Evolutionary conservation across 2,888 invertebrate species (phyloP), one percentile per base, ranked within the genome.

Genomic region (Eurytoma adleriae): DNA sequence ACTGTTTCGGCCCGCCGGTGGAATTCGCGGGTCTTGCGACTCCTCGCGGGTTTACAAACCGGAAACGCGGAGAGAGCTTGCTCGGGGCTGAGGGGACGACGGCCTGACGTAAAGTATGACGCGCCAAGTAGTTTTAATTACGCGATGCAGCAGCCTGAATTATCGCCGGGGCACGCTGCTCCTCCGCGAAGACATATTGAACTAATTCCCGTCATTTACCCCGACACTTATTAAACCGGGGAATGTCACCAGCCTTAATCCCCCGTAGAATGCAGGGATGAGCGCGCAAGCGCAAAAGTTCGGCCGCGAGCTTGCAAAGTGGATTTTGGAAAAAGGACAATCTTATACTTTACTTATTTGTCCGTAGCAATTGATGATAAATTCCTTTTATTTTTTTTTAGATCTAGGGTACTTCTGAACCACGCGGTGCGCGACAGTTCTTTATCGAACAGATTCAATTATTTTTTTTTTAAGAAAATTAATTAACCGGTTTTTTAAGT

Each of bases 161-260:
- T 87, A 88, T 88, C 87, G 87, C 86, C 86, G 84, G 84, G 82
- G 80, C 85, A 82, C 81, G 81, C 62, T 82, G 84, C 83, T 67
- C 59, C 62, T 64, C 62, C 18, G 64, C 54, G 69, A 79, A 85
- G 86, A 88, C 86, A 88, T 87, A 88, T 89, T 88, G 87, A 85
- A 88, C 88, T 89, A 89, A 89, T 88, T 89, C 87, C 86, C 86
- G 88, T 88, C 88, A 86, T 89, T 88, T 86, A 85, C 82, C 83
- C 83, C 85, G 89, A 89, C 88, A 88, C 88, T 89, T 89, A 89
- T 89, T 89, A 89, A 88, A 87, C 87, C 86, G 85, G 85, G 84
- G 87, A 89, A 89, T 89, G 86, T 85, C 84, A 84, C 87, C 86
- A 84, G 84, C 85, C 84, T 86, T 87, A 86, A 86, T 87, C 85